Evolutionary conservation across 2,797 vertebrate genomes (phyloP).

Genomic region (Ficedula albicollis): DNA sequence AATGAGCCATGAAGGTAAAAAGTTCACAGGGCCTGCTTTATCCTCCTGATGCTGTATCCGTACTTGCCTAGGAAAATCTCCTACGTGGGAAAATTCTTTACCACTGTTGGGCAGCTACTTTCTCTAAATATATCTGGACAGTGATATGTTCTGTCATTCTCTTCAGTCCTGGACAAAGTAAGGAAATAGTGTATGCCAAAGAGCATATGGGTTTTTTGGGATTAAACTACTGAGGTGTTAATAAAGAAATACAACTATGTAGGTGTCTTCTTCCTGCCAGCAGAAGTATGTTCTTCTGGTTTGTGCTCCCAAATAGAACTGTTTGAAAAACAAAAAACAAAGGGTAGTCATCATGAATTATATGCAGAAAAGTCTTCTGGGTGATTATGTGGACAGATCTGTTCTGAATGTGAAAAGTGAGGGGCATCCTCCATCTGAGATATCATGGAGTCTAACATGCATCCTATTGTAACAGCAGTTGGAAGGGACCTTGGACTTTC

Average conservation of each 20-base stretch:
- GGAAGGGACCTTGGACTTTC: background rate
- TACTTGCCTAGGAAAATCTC: background rate
- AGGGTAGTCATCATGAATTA: background rate
- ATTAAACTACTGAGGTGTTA: background rate
- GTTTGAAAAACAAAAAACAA: background rate
- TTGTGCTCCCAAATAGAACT: background rate
- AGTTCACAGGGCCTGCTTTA: background rate
- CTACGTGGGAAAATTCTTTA: background rate
- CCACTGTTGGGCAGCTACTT: background rate
- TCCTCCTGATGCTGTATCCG: background rate
- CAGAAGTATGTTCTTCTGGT: background rate
- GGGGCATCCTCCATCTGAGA: background rate
- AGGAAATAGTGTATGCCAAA: background rate
- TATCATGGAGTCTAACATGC: too few species aligned
- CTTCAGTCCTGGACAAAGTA: background rate
- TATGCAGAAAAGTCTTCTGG: background rate
- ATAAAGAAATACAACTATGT: background rate
- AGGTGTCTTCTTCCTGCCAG: background rate
- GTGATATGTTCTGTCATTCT: background rate
- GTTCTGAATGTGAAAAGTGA: background rate
- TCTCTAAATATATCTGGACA: background rate
- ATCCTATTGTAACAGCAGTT: background rate
- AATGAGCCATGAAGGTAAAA: background rate
- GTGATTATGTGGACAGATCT: background rate
- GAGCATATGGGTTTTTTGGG: accelerated